A percentile compares a stretch with the other conserved stretches of the same genome.
These are phyloP conservation scores for Drosophila siamana DNA, from an alignment of 2,888 invertebrate species.

Conservation along the genomic window DNA sequence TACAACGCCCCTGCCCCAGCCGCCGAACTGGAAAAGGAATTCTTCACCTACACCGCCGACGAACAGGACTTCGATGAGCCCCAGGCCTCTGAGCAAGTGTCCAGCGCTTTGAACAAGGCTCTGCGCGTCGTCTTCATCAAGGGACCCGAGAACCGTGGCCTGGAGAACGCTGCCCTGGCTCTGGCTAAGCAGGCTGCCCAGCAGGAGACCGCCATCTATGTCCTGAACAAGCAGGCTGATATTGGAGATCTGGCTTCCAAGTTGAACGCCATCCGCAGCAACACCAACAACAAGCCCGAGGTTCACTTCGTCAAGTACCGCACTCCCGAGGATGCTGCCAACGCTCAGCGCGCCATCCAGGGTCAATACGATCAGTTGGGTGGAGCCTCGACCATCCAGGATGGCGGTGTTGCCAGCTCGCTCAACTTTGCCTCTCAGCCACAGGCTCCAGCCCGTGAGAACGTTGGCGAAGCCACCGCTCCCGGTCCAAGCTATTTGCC, in stretches of 20 bases:
- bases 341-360: slow-evolving; percentile 67
- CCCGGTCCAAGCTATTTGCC: slow-evolving; percentile 72
- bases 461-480: slow-evolving; percentile 28
- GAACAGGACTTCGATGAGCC: slow-evolving; percentile 77
- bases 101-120: slow-evolving; percentile 64
- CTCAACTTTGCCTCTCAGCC: slow-evolving; percentile 67
- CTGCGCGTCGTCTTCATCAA: slow-evolving; percentile 83
- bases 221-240: slow-evolving; percentile 77
- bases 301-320: slow-evolving; percentile 76
- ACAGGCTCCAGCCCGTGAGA: slow-evolving; percentile 31
- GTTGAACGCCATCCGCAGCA: slow-evolving; percentile 59
- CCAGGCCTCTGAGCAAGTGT: slow-evolving; percentile 54
- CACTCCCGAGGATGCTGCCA: slow-evolving; percentile 69
- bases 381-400: slow-evolving; percentile 58
- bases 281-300: slow-evolving; percentile 70
- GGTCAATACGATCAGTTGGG: slow-evolving; percentile 68
- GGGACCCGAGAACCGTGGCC: slow-evolving; percentile 69
- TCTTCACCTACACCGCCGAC: slow-evolving; percentile 77
- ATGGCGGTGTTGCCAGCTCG: slow-evolving; percentile 77
- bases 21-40: slow-evolving; percentile 77
- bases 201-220: slow-evolving; percentile 79
- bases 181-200: slow-evolving; percentile 69
- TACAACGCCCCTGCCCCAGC: slow-evolving; percentile 44
- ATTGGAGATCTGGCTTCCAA: slow-evolving; percentile 65
- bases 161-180: slow-evolving; percentile 70